Conservation (phyloP, 2,888 invertebrate species). For the Drosophila multiciliata region DNA sequence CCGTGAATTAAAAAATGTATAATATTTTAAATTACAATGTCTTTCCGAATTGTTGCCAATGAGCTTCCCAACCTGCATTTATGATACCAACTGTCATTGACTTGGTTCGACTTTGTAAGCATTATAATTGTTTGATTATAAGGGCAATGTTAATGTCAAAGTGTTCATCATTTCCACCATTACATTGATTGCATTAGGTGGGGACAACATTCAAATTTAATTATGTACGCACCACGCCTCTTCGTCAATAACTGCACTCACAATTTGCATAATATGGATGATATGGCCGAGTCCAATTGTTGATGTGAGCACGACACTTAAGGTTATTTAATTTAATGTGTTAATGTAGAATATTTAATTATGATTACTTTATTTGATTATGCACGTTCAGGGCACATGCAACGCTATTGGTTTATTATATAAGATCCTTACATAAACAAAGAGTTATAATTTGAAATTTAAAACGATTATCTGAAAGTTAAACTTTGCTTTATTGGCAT, state of each 20-base stretch:
- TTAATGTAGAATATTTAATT: neutral
- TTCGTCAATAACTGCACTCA: conserved; percentile 46
- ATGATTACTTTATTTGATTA: neutral
- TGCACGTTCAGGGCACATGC: neutral
- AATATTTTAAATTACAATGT: neutral
- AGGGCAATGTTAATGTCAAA: conserved; percentile 78
- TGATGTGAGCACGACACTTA: conserved; percentile 51
- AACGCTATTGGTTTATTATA: neutral
- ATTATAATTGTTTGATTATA: conserved; percentile 33
- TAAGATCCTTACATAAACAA: neutral
- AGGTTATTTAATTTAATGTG: conserved; percentile 40
- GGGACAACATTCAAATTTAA: conserved; percentile 60
- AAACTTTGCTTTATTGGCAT: neutral
- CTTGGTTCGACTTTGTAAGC: conserved; percentile 20
- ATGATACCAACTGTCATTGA: conserved; percentile 17
- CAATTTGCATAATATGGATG: conserved; percentile 57
- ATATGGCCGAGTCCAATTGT: conserved; percentile 47
- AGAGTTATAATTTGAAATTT: neutral
- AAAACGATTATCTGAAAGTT: neutral
- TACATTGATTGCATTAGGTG: conserved; percentile 43
- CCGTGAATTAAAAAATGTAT: conserved; percentile 4
- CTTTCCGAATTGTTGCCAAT: conserved; percentile 22
- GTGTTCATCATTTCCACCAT: conserved; percentile 46
- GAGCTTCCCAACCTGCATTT: conserved; percentile 65
- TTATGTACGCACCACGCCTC: conserved; percentile 38